Evolutionary conservation across 2,888 invertebrate genomes (phyloP).

Genomic region (Agrotis exclamationis): DNA sequence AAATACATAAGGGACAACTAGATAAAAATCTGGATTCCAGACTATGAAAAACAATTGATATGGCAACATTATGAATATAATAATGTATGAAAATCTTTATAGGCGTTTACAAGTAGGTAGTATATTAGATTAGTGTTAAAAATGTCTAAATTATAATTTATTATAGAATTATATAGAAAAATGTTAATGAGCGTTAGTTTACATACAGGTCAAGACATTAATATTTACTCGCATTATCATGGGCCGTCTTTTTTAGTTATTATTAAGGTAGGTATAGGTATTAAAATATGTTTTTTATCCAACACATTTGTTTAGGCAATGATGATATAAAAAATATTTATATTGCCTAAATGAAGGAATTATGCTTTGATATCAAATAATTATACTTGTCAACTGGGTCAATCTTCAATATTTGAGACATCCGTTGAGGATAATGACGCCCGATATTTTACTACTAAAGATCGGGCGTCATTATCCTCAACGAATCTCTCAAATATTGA

Average conservation of each 20-base stretch:
- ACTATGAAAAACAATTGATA: slow-evolving; percentile 89
- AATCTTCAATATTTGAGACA: no score
- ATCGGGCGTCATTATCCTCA: no score
- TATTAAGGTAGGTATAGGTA: slow-evolving; percentile 4
- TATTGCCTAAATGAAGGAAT: slow-evolving; percentile 31
- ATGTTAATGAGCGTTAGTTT: slow-evolving; percentile 69
- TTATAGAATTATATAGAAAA: slow-evolving; percentile 73
- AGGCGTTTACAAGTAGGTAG: slow-evolving; percentile 75
- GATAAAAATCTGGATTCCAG: slow-evolving; percentile 87
- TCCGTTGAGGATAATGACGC: no score
- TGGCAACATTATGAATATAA: slow-evolving; percentile 86
- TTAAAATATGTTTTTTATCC: slow-evolving; percentile 47
- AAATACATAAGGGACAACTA: slow-evolving; percentile 87
- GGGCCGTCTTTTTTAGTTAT: slow-evolving; percentile 42
- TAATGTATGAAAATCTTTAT: slow-evolving; percentile 76
- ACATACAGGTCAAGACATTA: slow-evolving; percentile 57
- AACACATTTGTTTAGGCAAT: slow-evolving; percentile 39
- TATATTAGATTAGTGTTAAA: slow-evolving; percentile 74
- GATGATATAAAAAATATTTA: slow-evolving; percentile 36
- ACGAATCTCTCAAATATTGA: no score
- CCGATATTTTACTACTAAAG: no score
- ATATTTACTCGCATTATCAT: slow-evolving; percentile 33
- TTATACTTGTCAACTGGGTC: slow-evolving; percentile 21
- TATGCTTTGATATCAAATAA: slow-evolving; percentile 8
- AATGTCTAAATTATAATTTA: slow-evolving; percentile 75